These are phyloP conservation scores for Stegodyphus mimosarum DNA, from an alignment of 1,140 invertebrate species.

Conservation along the genomic window DNA sequence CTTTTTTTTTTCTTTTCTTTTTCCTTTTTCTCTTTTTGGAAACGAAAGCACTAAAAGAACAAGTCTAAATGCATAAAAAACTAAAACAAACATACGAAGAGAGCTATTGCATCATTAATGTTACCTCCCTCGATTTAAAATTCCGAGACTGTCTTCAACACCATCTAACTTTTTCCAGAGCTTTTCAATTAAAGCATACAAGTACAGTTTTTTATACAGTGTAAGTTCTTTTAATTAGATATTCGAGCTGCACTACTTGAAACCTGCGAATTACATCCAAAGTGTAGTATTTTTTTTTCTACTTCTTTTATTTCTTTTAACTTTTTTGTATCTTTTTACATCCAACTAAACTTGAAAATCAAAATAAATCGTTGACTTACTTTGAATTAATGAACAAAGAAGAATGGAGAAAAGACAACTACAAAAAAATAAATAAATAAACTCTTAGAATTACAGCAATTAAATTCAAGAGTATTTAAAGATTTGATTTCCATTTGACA, in stretches of 20 bases:
- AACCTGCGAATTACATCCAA: constrained; percentile 39
- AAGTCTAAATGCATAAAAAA: neutral
- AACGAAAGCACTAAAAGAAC: no score
- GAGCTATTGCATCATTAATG: constrained; percentile 46
- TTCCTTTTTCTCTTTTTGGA: no score
- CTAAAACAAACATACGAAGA: constrained; percentile 42
- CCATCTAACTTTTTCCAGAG: constrained; percentile 19
- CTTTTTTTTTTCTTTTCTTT: no score
- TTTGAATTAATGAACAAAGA: constrained; percentile 9
- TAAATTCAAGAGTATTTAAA: constrained; percentile 26
- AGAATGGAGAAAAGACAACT: no score
- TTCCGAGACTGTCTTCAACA: constrained; percentile 14
- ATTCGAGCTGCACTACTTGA: constrained; percentile 20
- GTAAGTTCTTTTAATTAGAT: constrained; percentile 46
- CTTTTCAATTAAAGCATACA: constrained; percentile 42
- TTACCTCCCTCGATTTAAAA: constrained; percentile 48
- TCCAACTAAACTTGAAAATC: constrained; percentile 23
- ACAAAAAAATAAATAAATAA: constrained; percentile 4
- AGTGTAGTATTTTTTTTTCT: constrained; percentile 25
- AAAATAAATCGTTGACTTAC: constrained; percentile 41
- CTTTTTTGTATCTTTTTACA: neutral
- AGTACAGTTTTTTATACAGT: constrained; percentile 1
- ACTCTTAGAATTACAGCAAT: constrained; percentile 39
- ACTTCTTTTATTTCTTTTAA: constrained; percentile 7
- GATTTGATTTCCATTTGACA: neutral